Evolutionary conservation across 2,888 invertebrate species (phyloP).

Genomic region (Pollenia angustigena): DNA sequence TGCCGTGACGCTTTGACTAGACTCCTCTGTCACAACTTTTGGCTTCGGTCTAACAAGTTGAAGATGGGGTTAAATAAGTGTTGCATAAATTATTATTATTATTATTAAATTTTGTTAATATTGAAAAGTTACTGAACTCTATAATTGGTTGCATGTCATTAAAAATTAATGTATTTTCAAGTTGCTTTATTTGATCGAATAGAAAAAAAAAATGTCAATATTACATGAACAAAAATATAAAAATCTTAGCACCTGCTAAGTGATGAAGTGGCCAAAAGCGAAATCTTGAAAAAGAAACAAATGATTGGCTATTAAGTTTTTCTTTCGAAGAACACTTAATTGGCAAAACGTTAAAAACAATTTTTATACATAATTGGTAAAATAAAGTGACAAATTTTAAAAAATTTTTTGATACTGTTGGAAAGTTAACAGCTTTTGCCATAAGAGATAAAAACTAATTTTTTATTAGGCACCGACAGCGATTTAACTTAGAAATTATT

Average conservation of each 20-base stretch:
- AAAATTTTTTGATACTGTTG: no score
- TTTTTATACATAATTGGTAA: no score
- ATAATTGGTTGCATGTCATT: not conserved
- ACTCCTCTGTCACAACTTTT: not conserved
- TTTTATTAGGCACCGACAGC: no score
- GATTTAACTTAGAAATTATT: no score
- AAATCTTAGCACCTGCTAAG: not conserved
- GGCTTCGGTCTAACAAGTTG: constrained; percentile 32
- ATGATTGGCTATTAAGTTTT: not conserved
- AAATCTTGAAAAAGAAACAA: not conserved
- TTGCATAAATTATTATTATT: constrained; percentile 55
- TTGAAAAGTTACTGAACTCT: constrained; percentile 59
- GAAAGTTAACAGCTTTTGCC: no score
- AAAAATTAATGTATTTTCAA: not conserved
- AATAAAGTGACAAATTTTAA: no score
- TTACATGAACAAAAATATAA: not conserved
- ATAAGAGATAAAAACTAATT: no score
- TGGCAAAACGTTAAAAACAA: not conserved
- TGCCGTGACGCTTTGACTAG: constrained; percentile 8
- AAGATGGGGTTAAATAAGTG: constrained; percentile 61
- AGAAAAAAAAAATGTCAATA: constrained; percentile 2
- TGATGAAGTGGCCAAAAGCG: not conserved
- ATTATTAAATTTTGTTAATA: constrained; percentile 30
- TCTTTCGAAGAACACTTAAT: not conserved
- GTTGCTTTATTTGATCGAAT: not conserved